Evolutionary conservation across 2,888 invertebrate species (phyloP).

Genomic region (Sesamia inferens): DNA sequence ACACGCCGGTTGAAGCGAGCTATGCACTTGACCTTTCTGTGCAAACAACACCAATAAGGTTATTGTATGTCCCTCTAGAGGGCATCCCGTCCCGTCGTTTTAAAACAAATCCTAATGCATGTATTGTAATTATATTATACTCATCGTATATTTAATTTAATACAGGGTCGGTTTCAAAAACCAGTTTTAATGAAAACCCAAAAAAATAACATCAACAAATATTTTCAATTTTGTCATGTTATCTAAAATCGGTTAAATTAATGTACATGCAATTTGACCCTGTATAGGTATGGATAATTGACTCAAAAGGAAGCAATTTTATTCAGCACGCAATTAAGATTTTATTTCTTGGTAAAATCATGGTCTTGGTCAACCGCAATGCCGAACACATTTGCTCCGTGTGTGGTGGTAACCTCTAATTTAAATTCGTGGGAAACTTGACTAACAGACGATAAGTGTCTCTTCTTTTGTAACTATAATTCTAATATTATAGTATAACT

Average conservation of each 20-base stretch:
- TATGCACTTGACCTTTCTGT: not conserved
- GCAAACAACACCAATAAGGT: not conserved
- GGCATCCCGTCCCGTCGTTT: not conserved
- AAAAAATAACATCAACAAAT: not conserved
- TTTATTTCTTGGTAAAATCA: slow-evolving; percentile 62
- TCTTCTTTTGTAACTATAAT: slow-evolving; percentile 36
- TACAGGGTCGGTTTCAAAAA: not conserved
- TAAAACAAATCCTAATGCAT: not conserved
- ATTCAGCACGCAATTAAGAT: slow-evolving; percentile 45
- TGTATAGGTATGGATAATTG: slow-evolving; percentile 19
- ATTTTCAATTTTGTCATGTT: not conserved
- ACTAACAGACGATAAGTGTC: slow-evolving; percentile 27
- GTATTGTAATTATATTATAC: not conserved
- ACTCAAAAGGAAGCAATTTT: slow-evolving; percentile 53
- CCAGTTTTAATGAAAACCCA: not conserved
- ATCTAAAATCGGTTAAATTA: no score
- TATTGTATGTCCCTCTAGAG: not conserved
- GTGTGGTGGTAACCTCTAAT: slow-evolving; percentile 49
- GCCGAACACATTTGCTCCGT: slow-evolving; percentile 48
- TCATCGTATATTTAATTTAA: not conserved
- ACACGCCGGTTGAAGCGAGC: not conserved
- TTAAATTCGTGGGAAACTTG: slow-evolving; percentile 45
- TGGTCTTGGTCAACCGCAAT: slow-evolving; percentile 61
- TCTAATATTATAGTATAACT: slow-evolving; percentile 17
- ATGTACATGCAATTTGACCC: not conserved